Percentiles rank a stretch among this genome's conserved stretches.
Evolutionary conservation across 2,113 vertebrate species (phyloP).

Genomic region (Canis aureus): DNA sequence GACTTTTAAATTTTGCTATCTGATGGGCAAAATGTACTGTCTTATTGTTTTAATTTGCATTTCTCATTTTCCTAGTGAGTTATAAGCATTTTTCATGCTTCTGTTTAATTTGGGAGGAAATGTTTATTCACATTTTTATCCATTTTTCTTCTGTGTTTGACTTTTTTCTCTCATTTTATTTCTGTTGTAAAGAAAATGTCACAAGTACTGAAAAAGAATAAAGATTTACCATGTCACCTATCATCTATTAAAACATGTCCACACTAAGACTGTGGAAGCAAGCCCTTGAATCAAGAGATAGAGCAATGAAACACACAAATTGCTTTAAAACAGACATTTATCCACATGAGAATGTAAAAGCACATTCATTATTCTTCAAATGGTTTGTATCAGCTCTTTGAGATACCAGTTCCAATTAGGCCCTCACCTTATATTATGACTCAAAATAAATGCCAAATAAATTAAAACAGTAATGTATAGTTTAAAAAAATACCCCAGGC

Average conservation of each 20-base stretch:
- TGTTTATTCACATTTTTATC: neutral
- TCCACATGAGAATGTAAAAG: neutral
- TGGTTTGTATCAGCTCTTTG: neutral
- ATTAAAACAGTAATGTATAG: neutral
- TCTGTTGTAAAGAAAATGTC: neutral
- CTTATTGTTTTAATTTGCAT: neutral
- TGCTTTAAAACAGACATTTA: neutral
- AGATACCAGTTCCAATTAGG: neutral
- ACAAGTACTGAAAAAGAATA: neutral
- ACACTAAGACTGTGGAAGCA: neutral
- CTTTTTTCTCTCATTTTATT: slow-evolving; percentile 23
- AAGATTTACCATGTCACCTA: neutral
- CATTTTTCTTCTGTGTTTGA: slow-evolving; percentile 30
- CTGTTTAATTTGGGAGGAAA: neutral
- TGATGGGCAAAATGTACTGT: neutral
- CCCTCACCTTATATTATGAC: neutral
- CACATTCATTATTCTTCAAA: neutral
- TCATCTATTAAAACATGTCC: neutral
- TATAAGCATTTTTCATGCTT: neutral
- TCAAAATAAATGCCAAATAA: neutral
- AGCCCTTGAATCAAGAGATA: neutral
- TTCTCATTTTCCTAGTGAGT: neutral
- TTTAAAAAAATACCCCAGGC: neutral
- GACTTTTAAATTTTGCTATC: neutral
- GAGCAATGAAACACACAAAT: neutral